phyloP scores from a whole-genome alignment of 1,140 invertebrate species.

The Calosoma granatense region DNA sequence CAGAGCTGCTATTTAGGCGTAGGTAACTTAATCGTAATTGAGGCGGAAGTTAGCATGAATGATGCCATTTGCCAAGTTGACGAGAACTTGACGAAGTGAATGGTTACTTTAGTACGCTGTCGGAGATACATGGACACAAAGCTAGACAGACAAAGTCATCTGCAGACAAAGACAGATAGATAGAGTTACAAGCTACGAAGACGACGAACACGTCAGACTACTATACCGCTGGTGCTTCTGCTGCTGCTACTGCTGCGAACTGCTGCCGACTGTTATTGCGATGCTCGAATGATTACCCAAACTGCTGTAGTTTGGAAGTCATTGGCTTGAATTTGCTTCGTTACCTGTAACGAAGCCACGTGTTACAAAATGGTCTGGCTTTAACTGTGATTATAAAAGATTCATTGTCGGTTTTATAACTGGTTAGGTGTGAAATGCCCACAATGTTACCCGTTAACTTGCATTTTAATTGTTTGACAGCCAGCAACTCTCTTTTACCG shows the following conservation, averaged over 20 bases:
- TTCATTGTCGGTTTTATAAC: not conserved
- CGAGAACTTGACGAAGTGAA: constrained; percentile 5
- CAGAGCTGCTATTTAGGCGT: too few species aligned
- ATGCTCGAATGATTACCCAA: not conserved
- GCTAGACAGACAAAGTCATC: not conserved
- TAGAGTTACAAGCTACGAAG: too few species aligned
- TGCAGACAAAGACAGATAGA: too few species aligned
- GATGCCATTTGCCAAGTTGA: constrained; percentile 1
- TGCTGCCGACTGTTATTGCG: not conserved
- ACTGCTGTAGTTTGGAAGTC: not conserved
- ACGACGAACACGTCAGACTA: too few species aligned
- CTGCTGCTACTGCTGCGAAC: not conserved
- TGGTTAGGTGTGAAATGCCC: not conserved
- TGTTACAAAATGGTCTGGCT: not conserved
- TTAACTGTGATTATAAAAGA: not conserved
- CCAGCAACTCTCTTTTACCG: not conserved
- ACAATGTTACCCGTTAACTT: not conserved
- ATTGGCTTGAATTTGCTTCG: not conserved
- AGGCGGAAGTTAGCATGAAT: constrained; percentile 4
- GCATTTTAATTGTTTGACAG: not conserved
- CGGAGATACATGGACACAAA: not conserved
- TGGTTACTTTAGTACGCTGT: not conserved
- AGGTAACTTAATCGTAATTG: not conserved
- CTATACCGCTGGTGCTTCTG: too few species aligned
- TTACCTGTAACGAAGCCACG: too few species aligned